Evolutionary conservation across 2,797 vertebrate species (phyloP).

Genomic region (Phoeniculus purpureus): DNA sequence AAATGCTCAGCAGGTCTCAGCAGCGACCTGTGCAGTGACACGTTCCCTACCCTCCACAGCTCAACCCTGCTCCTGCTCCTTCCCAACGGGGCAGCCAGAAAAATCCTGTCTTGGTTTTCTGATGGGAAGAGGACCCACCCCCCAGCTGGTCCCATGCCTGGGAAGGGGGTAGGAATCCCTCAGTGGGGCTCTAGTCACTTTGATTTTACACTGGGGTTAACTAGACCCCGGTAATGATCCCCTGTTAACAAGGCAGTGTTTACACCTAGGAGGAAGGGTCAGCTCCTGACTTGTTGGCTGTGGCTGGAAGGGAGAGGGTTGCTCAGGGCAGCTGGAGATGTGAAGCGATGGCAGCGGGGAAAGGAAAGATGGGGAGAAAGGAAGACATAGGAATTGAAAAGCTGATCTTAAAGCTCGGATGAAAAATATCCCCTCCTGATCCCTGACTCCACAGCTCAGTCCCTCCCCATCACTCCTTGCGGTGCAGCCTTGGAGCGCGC

Average conservation of each 20-base stretch:
- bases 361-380: slow-evolving; percentile 20
- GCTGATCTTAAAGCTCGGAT: slow-evolving; percentile 53
- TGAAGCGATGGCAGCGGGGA: background rate
- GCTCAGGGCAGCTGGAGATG: slow-evolving; percentile 41
- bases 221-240: slow-evolving; percentile 64
- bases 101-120: background rate
- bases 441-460: slow-evolving; percentile 13
- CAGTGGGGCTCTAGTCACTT: slow-evolving; percentile 61
- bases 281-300: slow-evolving; percentile 31
- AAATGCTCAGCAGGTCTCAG: background rate
- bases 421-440: slow-evolving; percentile 18
- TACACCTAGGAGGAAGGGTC: slow-evolving; percentile 55
- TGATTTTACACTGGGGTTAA: slow-evolving; percentile 68
- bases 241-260: slow-evolving; percentile 69
- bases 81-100: background rate
- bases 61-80: background rate
- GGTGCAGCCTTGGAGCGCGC: background rate
- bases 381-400: slow-evolving; percentile 1
- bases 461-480: background rate
- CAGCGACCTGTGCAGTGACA: background rate
- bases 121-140: background rate
- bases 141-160: background rate
- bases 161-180: background rate
- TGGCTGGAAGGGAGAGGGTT: background rate
- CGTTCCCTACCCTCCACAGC: accelerated